Percentiles rank a stretch among this genome's conserved stretches.
These are phyloP conservation scores for Paramormyrops kingsleyae DNA, from an alignment of 2,113 vertebrate species.

Conservation along the genomic window DNA sequence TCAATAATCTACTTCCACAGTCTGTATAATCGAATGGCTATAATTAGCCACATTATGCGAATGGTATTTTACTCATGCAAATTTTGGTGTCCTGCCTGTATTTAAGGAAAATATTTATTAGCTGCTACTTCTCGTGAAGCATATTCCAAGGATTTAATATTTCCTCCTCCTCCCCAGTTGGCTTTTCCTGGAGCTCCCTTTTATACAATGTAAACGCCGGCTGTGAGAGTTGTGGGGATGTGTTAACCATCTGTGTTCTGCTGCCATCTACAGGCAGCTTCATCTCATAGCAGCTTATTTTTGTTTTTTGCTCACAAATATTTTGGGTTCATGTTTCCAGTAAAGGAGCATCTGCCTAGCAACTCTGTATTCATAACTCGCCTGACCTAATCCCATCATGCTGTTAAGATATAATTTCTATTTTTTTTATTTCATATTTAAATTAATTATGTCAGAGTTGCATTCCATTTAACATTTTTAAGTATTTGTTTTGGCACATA, in stretches of 20 bases:
- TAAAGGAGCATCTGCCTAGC: neutral
- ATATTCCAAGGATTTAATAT: conserved; percentile 29
- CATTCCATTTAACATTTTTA: neutral
- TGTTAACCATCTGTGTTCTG: conserved; percentile 47
- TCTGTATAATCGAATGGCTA: conserved; percentile 51
- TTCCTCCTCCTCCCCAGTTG: conserved; percentile 47
- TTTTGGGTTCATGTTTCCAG: neutral
- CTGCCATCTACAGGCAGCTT: conserved; percentile 63
- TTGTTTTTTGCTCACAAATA: neutral
- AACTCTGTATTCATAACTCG: neutral
- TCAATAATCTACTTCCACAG: conserved; percentile 44
- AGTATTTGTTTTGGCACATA: neutral
- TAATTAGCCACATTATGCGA: conserved; percentile 47
- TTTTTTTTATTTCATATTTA: neutral
- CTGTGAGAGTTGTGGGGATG: conserved; percentile 5
- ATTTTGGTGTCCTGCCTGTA: conserved; percentile 10
- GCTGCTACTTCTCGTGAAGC: conserved; percentile 37
- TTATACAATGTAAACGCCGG: conserved; percentile 39
- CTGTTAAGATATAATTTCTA: neutral
- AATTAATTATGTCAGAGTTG: neutral
- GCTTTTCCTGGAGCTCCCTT: conserved; percentile 38
- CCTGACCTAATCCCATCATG: neutral
- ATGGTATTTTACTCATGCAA: conserved; percentile 27
- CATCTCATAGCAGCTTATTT: conserved; percentile 35
- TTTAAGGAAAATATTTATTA: conserved; percentile 28